Percentiles rank a stretch among this genome's conserved stretches.
Evolutionary conservation across 2,797 vertebrate genomes (phyloP).

Genomic region (Otus scops): DNA sequence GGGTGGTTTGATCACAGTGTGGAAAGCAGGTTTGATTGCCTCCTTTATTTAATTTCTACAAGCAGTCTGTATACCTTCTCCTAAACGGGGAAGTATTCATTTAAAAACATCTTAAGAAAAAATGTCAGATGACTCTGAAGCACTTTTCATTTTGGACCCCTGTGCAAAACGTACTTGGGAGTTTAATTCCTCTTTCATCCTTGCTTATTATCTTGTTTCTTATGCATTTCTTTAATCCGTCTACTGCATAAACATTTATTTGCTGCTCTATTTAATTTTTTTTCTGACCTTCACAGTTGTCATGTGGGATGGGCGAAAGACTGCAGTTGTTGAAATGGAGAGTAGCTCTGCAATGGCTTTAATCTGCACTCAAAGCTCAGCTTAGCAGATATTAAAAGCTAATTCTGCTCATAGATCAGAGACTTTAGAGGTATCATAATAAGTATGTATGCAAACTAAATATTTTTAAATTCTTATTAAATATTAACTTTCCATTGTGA

Average conservation of each 20-base stretch:
- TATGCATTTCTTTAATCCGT: neutral
- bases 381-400: neutral
- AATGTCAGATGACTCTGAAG: neutral
- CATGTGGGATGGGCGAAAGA: neutral
- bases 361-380: neutral
- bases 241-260: neutral
- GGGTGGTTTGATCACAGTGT: fast-evolving
- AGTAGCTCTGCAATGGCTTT: neutral
- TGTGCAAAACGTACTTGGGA: neutral
- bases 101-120: neutral
- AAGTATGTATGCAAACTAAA: neutral
- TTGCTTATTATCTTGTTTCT: neutral
- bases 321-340: neutral
- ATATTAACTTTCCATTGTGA: neutral
- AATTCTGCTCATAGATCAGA: neutral
- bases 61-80: fast-evolving
- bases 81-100: neutral
- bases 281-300: neutral
- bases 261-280: neutral
- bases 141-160: neutral
- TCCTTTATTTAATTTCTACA: neutral
- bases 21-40: neutral
- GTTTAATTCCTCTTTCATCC: neutral
- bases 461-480: neutral
- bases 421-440: neutral